These are phyloP conservation scores for Phortica okadai DNA, from an alignment of 2,888 invertebrate genomes.

Conservation along the genomic window DNA sequence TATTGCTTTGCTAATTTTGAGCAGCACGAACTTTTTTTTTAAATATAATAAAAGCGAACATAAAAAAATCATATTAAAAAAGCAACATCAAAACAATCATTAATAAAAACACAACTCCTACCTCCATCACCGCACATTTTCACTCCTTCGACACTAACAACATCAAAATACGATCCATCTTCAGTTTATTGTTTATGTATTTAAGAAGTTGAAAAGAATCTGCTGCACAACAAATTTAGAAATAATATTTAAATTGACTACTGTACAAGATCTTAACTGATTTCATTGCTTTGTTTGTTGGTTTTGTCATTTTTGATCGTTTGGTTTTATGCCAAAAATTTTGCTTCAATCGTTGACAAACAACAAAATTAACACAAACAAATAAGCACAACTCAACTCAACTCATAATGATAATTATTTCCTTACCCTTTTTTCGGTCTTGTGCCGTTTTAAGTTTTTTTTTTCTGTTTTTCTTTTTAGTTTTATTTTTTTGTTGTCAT, in stretches of 20 bases:
- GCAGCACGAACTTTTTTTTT: not conserved
- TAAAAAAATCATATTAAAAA: not conserved
- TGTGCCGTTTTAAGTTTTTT: not conserved
- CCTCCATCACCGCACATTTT: too few species aligned
- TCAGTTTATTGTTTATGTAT: not conserved
- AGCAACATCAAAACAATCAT: not conserved
- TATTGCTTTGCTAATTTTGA: not conserved
- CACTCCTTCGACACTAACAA: too few species aligned
- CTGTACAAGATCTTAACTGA: conserved; percentile 7
- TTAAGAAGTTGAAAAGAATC: not conserved
- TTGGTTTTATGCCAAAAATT: not conserved
- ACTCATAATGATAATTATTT: not conserved
- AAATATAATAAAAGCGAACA: too few species aligned
- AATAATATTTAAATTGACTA: conserved; percentile 32
- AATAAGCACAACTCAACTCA: conserved; percentile 9
- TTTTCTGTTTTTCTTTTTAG: not conserved
- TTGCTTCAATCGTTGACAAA: conserved; percentile 7
- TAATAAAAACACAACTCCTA: not conserved
- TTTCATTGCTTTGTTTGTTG: not conserved
- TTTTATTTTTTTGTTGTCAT: conserved; percentile 14
- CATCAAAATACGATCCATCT: too few species aligned
- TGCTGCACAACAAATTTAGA: conserved; percentile 17
- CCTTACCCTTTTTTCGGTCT: not conserved
- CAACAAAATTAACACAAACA: not conserved
- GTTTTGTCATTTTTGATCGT: not conserved